phyloP scores from a whole-genome alignment of 2,113 vertebrate genomes.

The Sitta europaea region DNA sequence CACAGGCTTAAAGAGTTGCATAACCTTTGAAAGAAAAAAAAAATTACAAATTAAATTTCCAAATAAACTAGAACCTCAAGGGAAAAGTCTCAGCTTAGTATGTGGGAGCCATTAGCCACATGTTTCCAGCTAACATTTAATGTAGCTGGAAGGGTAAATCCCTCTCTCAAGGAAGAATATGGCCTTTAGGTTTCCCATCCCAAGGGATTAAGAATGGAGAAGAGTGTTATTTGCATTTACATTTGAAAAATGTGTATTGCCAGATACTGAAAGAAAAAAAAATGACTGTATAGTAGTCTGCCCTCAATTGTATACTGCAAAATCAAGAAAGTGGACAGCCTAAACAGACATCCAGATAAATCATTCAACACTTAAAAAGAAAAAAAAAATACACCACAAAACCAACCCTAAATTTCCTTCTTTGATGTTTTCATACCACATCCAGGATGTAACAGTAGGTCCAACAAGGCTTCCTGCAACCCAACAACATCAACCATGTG shows the following conservation, averaged over 20 bases:
- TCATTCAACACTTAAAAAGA: not conserved
- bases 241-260: not conserved
- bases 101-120: not conserved
- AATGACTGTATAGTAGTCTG: not conserved
- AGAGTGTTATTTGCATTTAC: constrained; percentile 9
- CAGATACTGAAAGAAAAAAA: not conserved
- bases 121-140: not conserved
- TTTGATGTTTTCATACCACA: not conserved
- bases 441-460: not conserved
- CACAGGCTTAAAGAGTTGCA: not conserved
- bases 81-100: not conserved
- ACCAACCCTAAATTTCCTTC: not conserved
- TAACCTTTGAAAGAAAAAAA: not conserved
- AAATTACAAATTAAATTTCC: constrained; percentile 26
- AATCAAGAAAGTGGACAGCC: not conserved
- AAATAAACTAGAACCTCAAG: constrained; percentile 34
- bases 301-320: not conserved
- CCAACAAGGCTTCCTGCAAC: not conserved
- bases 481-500: not conserved
- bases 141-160: not conserved
- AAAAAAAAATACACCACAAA: not conserved
- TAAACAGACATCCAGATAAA: not conserved
- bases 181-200: constrained; percentile 9
- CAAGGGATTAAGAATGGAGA: not conserved
- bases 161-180: not conserved